These are phyloP conservation scores for Acanthococcus lagerstroemiae DNA, from an alignment of 2,888 invertebrate species.

Conservation along the genomic window DNA sequence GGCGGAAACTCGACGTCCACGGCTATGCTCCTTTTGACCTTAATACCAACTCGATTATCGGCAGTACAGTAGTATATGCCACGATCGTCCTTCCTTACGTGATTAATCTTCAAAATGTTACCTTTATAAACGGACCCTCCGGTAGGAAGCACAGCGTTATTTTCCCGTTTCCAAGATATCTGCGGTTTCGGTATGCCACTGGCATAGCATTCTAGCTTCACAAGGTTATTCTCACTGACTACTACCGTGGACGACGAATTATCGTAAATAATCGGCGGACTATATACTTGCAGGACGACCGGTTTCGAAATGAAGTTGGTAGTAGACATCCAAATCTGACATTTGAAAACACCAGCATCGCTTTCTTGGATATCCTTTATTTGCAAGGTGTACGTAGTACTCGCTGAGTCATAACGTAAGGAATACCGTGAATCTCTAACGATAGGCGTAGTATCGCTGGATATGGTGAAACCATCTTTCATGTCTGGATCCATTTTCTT, in stretches of 20 bases:
- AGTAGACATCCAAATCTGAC: conserved; percentile 71
- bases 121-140: conserved; percentile 75
- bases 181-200: conserved; percentile 75
- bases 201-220: conserved; percentile 78
- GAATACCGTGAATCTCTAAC: conserved; percentile 76
- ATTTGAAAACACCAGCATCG: conserved; percentile 78
- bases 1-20: conserved; percentile 82
- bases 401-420: conserved; percentile 64
- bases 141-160: conserved; percentile 83
- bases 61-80: conserved; percentile 91
- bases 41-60: conserved; percentile 75
- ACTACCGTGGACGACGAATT: conserved; percentile 80
- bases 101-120: conserved; percentile 62
- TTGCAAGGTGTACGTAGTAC: conserved; percentile 58
- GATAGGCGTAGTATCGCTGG: conserved; percentile 68
- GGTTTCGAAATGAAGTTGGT: conserved; percentile 70
- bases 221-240: conserved; percentile 62
- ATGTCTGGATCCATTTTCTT: conserved; percentile 52
- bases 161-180: conserved; percentile 84
- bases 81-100: conserved; percentile 73
- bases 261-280: conserved; percentile 84
- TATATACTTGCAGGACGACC: conserved; percentile 72
- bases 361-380: conserved; percentile 89
- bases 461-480: conserved; percentile 67
- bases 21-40: conserved; percentile 71